Percentiles rank a stretch among this genome's conserved stretches.
phyloP scores from a whole-genome alignment of 37 sponge, comb jelly and placozoan genomes.

The Oopsacas minuta region DNA sequence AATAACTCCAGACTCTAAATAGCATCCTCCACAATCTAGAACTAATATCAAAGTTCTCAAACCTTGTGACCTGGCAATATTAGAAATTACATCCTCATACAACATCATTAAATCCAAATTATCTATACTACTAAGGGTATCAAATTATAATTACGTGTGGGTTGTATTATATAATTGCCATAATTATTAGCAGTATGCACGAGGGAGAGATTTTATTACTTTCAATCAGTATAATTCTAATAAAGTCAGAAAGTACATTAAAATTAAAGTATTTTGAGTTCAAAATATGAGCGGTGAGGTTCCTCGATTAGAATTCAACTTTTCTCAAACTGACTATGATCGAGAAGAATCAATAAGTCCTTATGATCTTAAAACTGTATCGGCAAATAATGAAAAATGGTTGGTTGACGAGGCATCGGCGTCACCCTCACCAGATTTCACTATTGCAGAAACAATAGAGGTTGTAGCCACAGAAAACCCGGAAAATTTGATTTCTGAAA shows the following conservation, averaged over 20 bases:
- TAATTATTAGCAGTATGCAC: too few species aligned
- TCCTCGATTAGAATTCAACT: background rate
- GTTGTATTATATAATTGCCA: too few species aligned
- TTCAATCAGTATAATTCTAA: background rate
- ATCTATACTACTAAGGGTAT: too few species aligned
- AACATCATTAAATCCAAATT: too few species aligned
- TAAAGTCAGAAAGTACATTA: background rate
- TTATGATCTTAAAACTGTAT: background rate
- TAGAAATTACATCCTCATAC: too few species aligned
- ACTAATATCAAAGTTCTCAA: too few species aligned
- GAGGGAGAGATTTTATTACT: background rate
- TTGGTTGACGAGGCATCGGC: background rate
- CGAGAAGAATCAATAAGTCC: background rate
- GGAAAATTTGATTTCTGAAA: background rate
- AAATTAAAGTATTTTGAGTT: background rate
- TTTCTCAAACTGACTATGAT: background rate
- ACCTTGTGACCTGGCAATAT: too few species aligned
- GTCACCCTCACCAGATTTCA: background rate
- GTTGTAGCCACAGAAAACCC: too few species aligned
- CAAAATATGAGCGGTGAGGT: background rate
- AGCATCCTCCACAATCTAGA: too few species aligned
- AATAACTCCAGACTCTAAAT: too few species aligned
- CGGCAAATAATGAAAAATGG: background rate
- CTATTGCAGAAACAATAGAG: too few species aligned
- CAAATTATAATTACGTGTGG: too few species aligned